phyloP scores from a whole-genome alignment of 2,797 vertebrate genomes.

The Buphagus erythrorhynchus region DNA sequence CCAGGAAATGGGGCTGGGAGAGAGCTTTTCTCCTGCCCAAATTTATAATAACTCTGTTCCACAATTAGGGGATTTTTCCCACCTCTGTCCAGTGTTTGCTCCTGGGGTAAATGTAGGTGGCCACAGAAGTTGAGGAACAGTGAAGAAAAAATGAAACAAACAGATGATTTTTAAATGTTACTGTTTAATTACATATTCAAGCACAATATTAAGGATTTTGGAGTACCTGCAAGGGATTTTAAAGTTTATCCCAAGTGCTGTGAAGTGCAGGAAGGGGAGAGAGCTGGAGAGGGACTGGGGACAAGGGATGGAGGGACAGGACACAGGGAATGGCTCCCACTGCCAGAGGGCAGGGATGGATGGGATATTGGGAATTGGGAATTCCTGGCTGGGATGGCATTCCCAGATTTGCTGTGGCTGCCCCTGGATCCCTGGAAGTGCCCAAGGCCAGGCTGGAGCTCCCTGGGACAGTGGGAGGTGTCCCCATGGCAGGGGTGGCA shows the following conservation, averaged over 20 bases:
- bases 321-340: background rate
- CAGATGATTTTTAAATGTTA: rapidly evolving
- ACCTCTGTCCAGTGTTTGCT: background rate
- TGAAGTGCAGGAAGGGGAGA: background rate
- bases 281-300: background rate
- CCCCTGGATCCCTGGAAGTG: background rate
- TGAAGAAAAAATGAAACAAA: background rate
- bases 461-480: background rate
- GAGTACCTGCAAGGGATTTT: background rate
- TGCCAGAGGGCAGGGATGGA: rapidly evolving
- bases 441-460: rapidly evolving
- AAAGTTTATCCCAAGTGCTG: background rate
- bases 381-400: rapidly evolving
- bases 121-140: background rate
- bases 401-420: background rate
- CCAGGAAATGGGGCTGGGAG: background rate
- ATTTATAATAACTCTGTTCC: background rate
- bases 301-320: background rate
- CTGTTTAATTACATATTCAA: background rate
- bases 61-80: background rate
- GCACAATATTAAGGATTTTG: background rate
- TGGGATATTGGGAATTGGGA: background rate
- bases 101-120: background rate
- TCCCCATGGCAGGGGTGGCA: background rate
- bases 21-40: background rate